Evolutionary conservation across 2,888 invertebrate genomes (phyloP).

Genomic region (Azorinus chamasolen): DNA sequence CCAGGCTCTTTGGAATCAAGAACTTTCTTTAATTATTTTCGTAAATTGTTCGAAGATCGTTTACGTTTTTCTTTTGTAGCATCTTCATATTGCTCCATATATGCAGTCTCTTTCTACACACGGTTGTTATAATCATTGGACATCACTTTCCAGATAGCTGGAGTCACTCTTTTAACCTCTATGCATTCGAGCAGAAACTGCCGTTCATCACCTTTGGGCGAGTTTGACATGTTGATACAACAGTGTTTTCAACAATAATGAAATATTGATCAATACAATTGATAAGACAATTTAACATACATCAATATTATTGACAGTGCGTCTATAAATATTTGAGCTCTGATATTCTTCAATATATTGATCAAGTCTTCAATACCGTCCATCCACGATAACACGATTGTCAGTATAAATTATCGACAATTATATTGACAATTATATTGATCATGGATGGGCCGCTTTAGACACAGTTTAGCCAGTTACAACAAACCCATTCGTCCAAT

Average conservation of each 20-base stretch:
- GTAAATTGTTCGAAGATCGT: constrained; percentile 69
- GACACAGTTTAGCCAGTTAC: too few relatives aligned
- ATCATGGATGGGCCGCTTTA: too few relatives aligned
- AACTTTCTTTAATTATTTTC: constrained; percentile 74
- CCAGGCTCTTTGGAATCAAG: constrained; percentile 17
- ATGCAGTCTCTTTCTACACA: constrained; percentile 59
- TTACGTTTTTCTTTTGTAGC: constrained; percentile 69
- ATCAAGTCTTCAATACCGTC: too few relatives aligned
- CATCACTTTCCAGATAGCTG: constrained; percentile 73
- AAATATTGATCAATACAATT: background rate
- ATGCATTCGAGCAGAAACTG: constrained; percentile 68
- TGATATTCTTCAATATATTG: too few relatives aligned
- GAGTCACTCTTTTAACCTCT: constrained; percentile 65
- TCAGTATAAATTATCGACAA: too few relatives aligned
- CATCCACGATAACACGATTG: too few relatives aligned
- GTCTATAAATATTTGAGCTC: too few relatives aligned
- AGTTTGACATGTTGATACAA: background rate
- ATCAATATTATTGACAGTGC: too few relatives aligned
- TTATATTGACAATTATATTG: too few relatives aligned
- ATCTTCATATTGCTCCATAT: constrained; percentile 35
- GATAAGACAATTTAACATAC: too few relatives aligned
- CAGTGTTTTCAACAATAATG: background rate
- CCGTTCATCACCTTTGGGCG: constrained; percentile 2
- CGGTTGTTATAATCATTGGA: constrained; percentile 70
- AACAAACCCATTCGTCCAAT: too few relatives aligned